Conservation (phyloP, 2,888 invertebrate species). For the Apodemia mormo region DNA sequence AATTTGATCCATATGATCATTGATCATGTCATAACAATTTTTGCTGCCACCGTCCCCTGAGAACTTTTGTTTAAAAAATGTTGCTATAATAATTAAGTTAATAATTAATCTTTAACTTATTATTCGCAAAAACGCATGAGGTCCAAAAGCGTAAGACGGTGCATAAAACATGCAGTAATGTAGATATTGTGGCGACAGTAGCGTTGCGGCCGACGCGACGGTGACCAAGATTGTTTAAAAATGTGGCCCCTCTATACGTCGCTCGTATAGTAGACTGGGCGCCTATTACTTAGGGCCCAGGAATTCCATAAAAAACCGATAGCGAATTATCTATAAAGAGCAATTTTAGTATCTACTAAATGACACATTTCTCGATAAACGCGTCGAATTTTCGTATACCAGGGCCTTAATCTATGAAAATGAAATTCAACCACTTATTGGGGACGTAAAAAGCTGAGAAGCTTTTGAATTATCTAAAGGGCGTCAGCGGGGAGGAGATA, state of each 20-base stretch:
- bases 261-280: neutral
- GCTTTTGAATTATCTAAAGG: conserved; percentile 15
- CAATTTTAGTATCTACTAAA: conserved; percentile 14
- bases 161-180: neutral
- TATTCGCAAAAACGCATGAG: too few species aligned
- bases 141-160: neutral
- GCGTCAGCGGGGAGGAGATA: neutral
- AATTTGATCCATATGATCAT: too few species aligned
- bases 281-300: neutral
- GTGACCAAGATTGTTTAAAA: neutral
- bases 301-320: conserved; percentile 14
- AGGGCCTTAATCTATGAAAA: conserved; percentile 9
- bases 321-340: conserved; percentile 18
- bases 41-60: too few species aligned
- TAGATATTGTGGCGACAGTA: neutral
- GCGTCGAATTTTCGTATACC: conserved; percentile 10
- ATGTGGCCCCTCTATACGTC: neutral
- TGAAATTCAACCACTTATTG: conserved; percentile 16
- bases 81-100: too few species aligned
- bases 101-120: too few species aligned
- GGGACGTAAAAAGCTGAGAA: conserved; percentile 11
- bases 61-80: too few species aligned
- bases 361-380: conserved; percentile 18
- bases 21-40: too few species aligned
- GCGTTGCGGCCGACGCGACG: neutral